Evolutionary conservation across 2,888 invertebrate species (phyloP).

Genomic region (Acanthoscelides obtectus): DNA sequence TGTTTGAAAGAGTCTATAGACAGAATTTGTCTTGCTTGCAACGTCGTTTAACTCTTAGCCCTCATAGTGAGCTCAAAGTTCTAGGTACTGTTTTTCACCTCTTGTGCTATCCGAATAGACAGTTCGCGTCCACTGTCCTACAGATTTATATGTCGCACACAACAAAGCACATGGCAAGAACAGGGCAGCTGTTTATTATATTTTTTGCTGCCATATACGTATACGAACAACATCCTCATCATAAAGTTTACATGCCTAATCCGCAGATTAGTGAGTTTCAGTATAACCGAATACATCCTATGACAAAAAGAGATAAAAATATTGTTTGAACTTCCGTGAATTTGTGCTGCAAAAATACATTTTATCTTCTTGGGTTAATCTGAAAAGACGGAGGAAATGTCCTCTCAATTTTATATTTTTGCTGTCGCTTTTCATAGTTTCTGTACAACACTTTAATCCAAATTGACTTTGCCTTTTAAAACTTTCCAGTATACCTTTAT

Average conservation of each 20-base stretch:
- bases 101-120: too few relatives aligned
- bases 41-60: too few relatives aligned
- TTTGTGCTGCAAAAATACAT: neutral
- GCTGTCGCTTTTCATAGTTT: neutral
- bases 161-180: neutral
- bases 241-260: neutral
- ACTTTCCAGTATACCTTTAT: conserved; percentile 32
- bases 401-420: neutral
- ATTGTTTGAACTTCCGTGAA: neutral
- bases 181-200: neutral
- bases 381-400: neutral
- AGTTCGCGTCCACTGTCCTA: too few relatives aligned
- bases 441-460: conserved; percentile 35
- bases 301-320: neutral
- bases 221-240: neutral
- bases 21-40: too few relatives aligned
- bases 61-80: too few relatives aligned
- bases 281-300: neutral
- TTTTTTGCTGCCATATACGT: neutral
- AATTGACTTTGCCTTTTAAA: conserved; percentile 40
- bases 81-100: too few relatives aligned
- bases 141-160: neutral
- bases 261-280: neutral
- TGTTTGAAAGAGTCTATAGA: too few relatives aligned
- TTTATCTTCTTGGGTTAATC: neutral